Percentiles rank a stretch among this genome's conserved stretches.
phyloP scores from a whole-genome alignment of 2,888 invertebrate species.

The Coecobrya sp. region DNA sequence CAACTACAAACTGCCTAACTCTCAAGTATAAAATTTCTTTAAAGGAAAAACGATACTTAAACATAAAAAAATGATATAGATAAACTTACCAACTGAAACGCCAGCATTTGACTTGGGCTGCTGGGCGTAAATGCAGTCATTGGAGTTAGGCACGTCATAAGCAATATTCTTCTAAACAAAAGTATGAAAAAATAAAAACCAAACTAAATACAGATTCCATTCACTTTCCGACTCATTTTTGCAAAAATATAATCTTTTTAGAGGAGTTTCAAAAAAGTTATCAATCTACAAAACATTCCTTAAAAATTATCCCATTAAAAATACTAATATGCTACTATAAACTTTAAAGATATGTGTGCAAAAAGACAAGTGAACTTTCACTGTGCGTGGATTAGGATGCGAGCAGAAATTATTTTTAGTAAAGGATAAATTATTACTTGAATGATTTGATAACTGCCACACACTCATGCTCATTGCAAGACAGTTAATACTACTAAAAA shows the following conservation, averaged over 20 bases:
- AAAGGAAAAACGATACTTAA: constrained; percentile 46
- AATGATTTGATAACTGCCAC: constrained; percentile 17
- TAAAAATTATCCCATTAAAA: constrained; percentile 14
- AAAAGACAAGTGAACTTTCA: constrained; percentile 27
- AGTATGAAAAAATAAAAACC: constrained; percentile 72
- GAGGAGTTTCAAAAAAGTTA: neutral
- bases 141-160: constrained; percentile 86
- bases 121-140: constrained; percentile 86
- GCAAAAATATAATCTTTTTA: neutral
- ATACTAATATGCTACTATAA: neutral
- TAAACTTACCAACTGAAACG: constrained; percentile 86
- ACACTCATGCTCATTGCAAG: neutral
- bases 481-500: neutral
- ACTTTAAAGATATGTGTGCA: neutral
- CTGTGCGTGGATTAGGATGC: neutral
- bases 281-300: neutral
- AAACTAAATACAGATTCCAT: constrained; percentile 72
- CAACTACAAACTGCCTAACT: neutral
- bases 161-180: constrained; percentile 84
- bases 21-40: neutral
- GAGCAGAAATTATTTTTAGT: neutral
- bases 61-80: constrained; percentile 22
- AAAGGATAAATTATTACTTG: constrained; percentile 25
- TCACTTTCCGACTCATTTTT: constrained; percentile 52
- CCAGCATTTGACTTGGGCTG: constrained; percentile 85